phyloP scores from a whole-genome alignment of 2,888 invertebrate genomes.

The Polydrusus tereticollis region DNA sequence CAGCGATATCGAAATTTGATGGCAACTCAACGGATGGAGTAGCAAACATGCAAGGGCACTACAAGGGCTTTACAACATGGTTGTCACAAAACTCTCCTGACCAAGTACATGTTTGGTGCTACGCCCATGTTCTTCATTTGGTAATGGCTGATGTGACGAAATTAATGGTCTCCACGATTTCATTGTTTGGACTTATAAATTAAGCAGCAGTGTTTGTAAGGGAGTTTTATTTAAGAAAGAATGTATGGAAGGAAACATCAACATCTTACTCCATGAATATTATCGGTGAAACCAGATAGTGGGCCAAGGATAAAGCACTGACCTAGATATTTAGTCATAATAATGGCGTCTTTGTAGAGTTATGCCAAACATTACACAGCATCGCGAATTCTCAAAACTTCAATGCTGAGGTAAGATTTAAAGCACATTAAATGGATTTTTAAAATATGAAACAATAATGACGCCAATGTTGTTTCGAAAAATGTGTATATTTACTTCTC shows the following conservation, averaged over 20 bases:
- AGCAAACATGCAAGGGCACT: slow-evolving; percentile 17
- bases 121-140: neutral
- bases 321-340: neutral
- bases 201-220: neutral
- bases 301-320: slow-evolving; percentile 1
- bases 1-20: no score
- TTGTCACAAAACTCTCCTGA: neutral
- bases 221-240: neutral
- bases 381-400: neutral
- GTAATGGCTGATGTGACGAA: neutral
- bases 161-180: neutral
- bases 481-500: no score
- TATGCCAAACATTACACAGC: neutral
- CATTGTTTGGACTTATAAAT: neutral
- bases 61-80: neutral
- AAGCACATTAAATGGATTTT: neutral
- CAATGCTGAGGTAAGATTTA: neutral
- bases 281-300: slow-evolving; percentile 10
- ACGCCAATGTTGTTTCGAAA: no score
- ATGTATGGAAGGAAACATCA: neutral
- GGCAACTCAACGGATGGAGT: slow-evolving; percentile 10
- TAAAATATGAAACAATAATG: no score
- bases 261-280: neutral
- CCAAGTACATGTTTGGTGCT: neutral
- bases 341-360: neutral